phyloP scores from a whole-genome alignment of 2,113 vertebrate species.

The Tautogolabrus adspersus region DNA sequence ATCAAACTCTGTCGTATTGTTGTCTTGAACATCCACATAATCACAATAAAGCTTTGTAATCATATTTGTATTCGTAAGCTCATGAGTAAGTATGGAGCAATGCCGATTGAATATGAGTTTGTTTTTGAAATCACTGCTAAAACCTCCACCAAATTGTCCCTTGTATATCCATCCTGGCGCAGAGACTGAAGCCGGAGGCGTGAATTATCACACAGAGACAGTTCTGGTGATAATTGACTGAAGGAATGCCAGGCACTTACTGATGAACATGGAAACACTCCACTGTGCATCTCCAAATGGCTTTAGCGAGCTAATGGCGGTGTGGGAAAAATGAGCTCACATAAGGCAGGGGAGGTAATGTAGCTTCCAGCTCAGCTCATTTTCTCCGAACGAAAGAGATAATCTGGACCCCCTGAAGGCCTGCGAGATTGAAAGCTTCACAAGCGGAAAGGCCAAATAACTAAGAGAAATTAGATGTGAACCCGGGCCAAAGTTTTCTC shows the following conservation, averaged over 20 bases:
- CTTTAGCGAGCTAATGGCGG: conserved; percentile 72
- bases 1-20: too few species aligned
- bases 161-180: conserved; percentile 44
- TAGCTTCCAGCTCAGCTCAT: conserved; percentile 77
- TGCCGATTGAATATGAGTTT: conserved; percentile 34
- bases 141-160: conserved; percentile 54
- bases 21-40: too few species aligned
- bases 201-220: conserved; percentile 70
- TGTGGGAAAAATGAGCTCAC: conserved; percentile 70
- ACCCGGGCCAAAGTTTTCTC: conserved; percentile 66
- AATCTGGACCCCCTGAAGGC: conserved; percentile 78
- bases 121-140: conserved; percentile 37
- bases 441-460: conserved; percentile 73
- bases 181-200: conserved; percentile 49
- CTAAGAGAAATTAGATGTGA: conserved; percentile 74
- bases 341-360: conserved; percentile 76
- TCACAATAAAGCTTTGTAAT: neutral
- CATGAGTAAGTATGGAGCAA: conserved; percentile 14
- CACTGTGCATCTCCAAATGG: conserved; percentile 79
- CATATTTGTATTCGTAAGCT: neutral
- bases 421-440: conserved; percentile 73
- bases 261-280: conserved; percentile 77
- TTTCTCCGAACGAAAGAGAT: conserved; percentile 80
- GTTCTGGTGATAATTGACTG: conserved; percentile 78
- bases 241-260: conserved; percentile 75